phyloP scores from a whole-genome alignment of 1,140 invertebrate genomes.

The Scaptomyza hsui region DNA sequence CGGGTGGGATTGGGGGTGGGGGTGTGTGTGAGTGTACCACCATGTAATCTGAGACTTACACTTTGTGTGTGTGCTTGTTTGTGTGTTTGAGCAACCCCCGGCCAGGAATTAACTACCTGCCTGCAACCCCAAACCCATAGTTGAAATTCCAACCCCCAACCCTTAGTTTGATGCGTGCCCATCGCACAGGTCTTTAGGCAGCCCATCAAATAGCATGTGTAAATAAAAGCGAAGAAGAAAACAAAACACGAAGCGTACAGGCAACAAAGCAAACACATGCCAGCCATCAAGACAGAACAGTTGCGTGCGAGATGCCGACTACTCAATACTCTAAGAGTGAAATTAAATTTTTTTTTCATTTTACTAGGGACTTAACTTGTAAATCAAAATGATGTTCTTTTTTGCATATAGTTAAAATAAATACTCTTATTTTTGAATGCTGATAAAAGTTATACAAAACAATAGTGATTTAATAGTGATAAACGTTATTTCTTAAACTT shows the following conservation, averaged over 20 bases:
- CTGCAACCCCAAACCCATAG: conserved; percentile 20
- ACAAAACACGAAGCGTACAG: conserved; percentile 35
- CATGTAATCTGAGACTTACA: conserved; percentile 72
- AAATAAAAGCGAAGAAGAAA: conserved; percentile 53
- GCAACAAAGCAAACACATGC: conserved; percentile 30
- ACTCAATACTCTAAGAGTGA: neutral
- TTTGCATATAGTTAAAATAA: too few species aligned
- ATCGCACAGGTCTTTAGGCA: conserved; percentile 50
- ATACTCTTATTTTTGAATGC: too few species aligned
- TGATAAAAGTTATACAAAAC: too few species aligned
- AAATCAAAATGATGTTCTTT: too few species aligned
- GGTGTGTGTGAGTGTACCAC: conserved; percentile 44
- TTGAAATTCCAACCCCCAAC: conserved; percentile 28
- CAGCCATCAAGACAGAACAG: neutral
- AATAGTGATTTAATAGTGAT: too few species aligned
- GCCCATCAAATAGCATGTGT: conserved; percentile 63
- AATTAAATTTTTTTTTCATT: too few species aligned
- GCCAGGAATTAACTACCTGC: conserved; percentile 17
- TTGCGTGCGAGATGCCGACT: neutral
- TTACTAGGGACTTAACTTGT: too few species aligned
- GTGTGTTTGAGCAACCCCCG: conserved; percentile 23
- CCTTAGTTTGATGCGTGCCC: conserved; percentile 19
- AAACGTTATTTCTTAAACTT: too few species aligned
- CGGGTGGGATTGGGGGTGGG: conserved; percentile 4
- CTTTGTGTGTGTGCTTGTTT: neutral